phyloP scores from a whole-genome alignment of 35 echinoderm and acorn worm species.

The Holothuria glaberrima region DNA sequence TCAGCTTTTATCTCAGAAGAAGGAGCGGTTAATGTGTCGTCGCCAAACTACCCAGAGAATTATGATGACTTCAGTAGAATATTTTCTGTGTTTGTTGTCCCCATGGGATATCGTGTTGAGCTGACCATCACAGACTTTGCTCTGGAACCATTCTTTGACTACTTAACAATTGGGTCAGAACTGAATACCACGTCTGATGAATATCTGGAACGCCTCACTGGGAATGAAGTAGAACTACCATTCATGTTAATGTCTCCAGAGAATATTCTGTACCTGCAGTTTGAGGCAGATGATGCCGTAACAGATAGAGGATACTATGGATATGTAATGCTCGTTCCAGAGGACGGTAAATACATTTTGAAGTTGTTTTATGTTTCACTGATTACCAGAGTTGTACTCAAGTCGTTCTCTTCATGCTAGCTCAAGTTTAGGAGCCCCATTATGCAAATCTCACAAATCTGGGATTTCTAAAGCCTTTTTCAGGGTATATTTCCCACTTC shows the following conservation, averaged over 20 bases:
- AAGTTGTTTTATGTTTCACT: no score
- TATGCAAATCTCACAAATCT: no score
- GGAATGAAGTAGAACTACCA: constrained; percentile 6
- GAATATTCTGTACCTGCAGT: neutral
- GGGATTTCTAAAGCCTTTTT: no score
- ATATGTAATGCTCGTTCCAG: neutral
- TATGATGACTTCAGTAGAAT: neutral
- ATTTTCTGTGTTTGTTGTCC: neutral
- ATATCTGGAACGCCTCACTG: neutral
- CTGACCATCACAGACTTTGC: constrained; percentile 21
- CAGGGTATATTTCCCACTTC: no score
- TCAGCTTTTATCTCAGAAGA: neutral
- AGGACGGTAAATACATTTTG: constrained; percentile 1
- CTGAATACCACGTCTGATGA: neutral
- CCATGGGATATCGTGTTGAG: neutral
- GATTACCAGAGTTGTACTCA: no score
- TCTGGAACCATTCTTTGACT: constrained; percentile 11
- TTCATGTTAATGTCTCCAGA: neutral
- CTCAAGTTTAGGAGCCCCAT: no score
- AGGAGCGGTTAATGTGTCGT: neutral
- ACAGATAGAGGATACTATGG: constrained; percentile 21
- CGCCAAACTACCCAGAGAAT: neutral
- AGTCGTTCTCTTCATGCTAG: no score
- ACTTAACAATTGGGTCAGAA: neutral
- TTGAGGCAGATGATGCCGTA: neutral